Evolutionary conservation across 1,140 invertebrate genomes (phyloP).

Genomic region (Hydropsyche tenuis): DNA sequence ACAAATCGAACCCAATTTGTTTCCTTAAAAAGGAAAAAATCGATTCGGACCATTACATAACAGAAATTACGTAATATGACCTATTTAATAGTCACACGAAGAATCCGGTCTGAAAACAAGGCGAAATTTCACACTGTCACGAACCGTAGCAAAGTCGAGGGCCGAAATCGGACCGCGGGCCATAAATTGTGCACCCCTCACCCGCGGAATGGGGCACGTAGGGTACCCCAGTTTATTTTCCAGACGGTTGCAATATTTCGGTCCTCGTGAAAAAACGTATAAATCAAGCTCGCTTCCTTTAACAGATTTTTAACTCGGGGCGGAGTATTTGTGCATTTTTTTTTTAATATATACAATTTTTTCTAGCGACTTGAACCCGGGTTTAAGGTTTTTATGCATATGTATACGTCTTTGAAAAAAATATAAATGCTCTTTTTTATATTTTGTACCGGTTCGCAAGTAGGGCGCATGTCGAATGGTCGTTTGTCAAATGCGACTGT

Average conservation of each 20-base stretch:
- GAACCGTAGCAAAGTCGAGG: conserved; percentile 1
- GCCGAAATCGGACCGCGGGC: conserved; percentile 20
- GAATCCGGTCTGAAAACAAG: background rate
- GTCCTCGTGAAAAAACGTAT: conserved; percentile 38
- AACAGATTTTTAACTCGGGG: conserved; percentile 40
- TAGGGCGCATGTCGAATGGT: too few relatives aligned
- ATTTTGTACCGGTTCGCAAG: too few relatives aligned
- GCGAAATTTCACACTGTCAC: background rate
- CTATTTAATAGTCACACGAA: background rate
- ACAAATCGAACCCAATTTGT: too few relatives aligned
- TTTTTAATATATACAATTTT: background rate
- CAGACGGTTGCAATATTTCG: conserved; percentile 37
- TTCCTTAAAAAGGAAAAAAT: too few relatives aligned
- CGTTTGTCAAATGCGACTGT: too few relatives aligned
- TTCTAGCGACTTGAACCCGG: too few relatives aligned
- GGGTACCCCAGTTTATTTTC: conserved; percentile 32
- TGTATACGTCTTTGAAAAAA: too few relatives aligned
- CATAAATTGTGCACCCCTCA: conserved; percentile 27
- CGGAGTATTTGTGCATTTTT: background rate
- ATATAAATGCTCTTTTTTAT: too few relatives aligned
- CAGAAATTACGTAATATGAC: background rate
- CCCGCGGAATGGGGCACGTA: background rate
- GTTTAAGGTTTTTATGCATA: too few relatives aligned
- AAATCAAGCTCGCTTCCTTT: conserved; percentile 46
- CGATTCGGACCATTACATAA: too few relatives aligned